phyloP scores from a whole-genome alignment of 2,113 vertebrate species.

The Indicator indicator region DNA sequence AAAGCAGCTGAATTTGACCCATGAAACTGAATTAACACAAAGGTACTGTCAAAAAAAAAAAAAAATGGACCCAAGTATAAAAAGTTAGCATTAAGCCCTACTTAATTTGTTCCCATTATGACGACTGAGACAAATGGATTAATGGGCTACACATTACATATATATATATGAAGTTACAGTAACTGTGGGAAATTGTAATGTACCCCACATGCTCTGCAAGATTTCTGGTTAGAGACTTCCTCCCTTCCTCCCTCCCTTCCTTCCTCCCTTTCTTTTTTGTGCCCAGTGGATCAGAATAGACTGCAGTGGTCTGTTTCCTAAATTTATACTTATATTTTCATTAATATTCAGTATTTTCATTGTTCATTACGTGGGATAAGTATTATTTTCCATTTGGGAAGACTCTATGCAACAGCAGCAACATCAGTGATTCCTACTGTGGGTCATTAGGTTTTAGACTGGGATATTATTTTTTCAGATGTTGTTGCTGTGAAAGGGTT shows the following conservation, averaged over 20 bases:
- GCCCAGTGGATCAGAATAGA: neutral
- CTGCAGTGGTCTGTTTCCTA: neutral
- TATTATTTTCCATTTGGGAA: neutral
- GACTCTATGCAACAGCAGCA: neutral
- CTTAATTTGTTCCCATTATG: neutral
- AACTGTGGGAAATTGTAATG: neutral
- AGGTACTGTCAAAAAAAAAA: neutral
- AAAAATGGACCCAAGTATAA: neutral
- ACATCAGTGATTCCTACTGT: neutral
- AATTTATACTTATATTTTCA: neutral
- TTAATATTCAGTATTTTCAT: constrained; percentile 39
- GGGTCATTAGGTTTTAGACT: constrained; percentile 46
- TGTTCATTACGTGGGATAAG: neutral
- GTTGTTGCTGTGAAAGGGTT: neutral
- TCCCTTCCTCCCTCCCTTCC: neutral
- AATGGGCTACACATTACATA: neutral
- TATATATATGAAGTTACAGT: neutral
- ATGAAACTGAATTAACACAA: neutral
- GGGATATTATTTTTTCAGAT: neutral
- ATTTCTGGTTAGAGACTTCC: neutral
- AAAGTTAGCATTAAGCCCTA: neutral
- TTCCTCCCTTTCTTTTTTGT: neutral
- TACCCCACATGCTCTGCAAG: neutral
- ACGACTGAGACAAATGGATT: neutral
- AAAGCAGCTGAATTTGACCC: neutral